phyloP scores from a whole-genome alignment of 2,113 vertebrate genomes.

The Amphiprion ocellaris region DNA sequence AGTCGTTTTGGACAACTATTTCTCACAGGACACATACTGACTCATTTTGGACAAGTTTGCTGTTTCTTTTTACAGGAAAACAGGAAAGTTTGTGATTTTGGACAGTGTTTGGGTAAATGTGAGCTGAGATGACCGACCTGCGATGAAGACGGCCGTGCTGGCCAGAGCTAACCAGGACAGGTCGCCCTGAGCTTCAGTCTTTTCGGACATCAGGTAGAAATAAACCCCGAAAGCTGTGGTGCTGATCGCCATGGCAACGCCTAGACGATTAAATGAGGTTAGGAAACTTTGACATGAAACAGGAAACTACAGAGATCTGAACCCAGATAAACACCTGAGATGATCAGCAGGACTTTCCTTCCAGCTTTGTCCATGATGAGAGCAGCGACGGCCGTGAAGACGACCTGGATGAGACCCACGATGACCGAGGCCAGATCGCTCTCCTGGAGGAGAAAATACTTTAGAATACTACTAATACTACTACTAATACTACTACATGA shows the following conservation, averaged over 20 bases:
- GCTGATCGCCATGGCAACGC: slow-evolving; percentile 89
- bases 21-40: too few relatives aligned
- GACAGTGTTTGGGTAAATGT: too few relatives aligned
- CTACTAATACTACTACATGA: too few relatives aligned
- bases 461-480: too few relatives aligned
- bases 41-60: too few relatives aligned
- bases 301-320: not conserved
- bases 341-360: slow-evolving; percentile 88
- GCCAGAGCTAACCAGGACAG: slow-evolving; percentile 90
- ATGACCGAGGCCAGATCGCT: slow-evolving; percentile 89
- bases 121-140: slow-evolving; percentile 81
- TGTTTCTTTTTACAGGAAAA: too few relatives aligned
- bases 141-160: slow-evolving; percentile 91
- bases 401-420: slow-evolving; percentile 89
- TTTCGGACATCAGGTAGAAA: slow-evolving; percentile 84
- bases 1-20: too few relatives aligned
- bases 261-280: slow-evolving; percentile 63
- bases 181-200: slow-evolving; percentile 23
- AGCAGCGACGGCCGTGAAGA: slow-evolving; percentile 90
- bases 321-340: slow-evolving; percentile 84
- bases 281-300: not conserved
- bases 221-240: slow-evolving; percentile 89
- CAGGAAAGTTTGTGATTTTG: too few relatives aligned
- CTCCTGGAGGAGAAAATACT: slow-evolving; percentile 78
- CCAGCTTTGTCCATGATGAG: slow-evolving; percentile 92